Evolutionary conservation across 1,140 invertebrate species (phyloP), one percentile per base, ranked within the genome.

Genomic region (Stegodyphus dumicola): DNA sequence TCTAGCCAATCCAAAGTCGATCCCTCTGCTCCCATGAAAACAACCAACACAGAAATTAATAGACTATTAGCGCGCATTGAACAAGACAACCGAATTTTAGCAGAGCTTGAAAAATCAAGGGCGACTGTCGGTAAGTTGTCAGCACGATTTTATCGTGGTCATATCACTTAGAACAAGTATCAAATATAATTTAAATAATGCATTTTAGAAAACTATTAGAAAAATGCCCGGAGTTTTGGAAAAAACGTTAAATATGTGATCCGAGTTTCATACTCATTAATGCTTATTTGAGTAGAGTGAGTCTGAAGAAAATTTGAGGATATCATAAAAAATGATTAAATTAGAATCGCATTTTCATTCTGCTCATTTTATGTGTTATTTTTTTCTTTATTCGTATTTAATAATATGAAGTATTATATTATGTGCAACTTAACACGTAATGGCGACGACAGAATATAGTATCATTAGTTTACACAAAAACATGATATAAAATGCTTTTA

Each of bases 1-100:
- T 53, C 67, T 53, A 85, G 65, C 52, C 77, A 54, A 76, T 76
- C 78, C 81, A 85, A 76, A 86, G 51, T 51, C 67, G 65, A 80
- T 11, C 15, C 77, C 9, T 49, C 17, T 15, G 73, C 71, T 53
- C 77, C 71, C 6, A 64, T 73, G 56, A 73, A 86, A 17, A 71
- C 65, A 13, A 77, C 75, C 13, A 80, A 79, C 56, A 66, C 33
- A 18, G 87, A 87, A 79, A 87, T 87, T 18, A 77, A 87, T 77
- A 80, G 78, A 69, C 85, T 87, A 66, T 66, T 87, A 70, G 71
- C 76, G 64, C 74, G 81, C 48, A 87, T 87, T 80, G 96, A 98
- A 91, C 96, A 97, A 91, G 94, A 94, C 89, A 93, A 93, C 90
- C 93, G 95, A 89, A 95, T 97, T 89, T 92, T 97, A 88, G 96